phyloP scores from a whole-genome alignment of 2,888 invertebrate genomes.

The Dynastes hyllus region DNA sequence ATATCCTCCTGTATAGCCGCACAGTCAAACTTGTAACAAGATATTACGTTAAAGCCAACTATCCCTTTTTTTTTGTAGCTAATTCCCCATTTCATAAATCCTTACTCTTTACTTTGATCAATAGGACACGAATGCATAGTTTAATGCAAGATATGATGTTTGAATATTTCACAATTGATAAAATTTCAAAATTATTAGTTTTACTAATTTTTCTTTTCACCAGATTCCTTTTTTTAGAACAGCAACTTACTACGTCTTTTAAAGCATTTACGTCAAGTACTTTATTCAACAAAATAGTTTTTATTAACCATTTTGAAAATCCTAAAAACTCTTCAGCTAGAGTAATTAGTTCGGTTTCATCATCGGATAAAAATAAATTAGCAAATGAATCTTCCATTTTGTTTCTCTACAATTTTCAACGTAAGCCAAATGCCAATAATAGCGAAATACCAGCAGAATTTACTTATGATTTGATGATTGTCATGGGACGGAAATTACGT shows the following conservation, averaged over 20 bases:
- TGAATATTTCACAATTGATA: constrained; percentile 2
- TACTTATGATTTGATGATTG: not conserved
- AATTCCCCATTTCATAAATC: constrained; percentile 3
- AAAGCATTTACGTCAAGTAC: not conserved
- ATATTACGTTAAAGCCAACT: constrained; percentile 9
- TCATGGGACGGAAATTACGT: no score
- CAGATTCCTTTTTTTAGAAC: not conserved
- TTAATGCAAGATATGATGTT: not conserved
- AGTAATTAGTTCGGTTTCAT: not conserved
- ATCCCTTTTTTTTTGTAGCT: not conserved
- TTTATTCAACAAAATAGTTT: constrained; percentile 10
- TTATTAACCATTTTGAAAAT: constrained; percentile 24
- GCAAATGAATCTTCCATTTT: constrained; percentile 30
- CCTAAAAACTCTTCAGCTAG: not conserved
- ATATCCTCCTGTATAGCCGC: constrained; percentile 14
- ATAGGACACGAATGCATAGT: constrained; percentile 13
- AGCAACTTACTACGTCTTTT: not conserved
- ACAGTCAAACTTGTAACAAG: not conserved
- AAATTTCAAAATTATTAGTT: constrained; percentile 12
- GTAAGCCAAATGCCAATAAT: not conserved
- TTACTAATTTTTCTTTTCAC: not conserved
- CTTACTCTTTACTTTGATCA: not conserved
- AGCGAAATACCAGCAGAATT: not conserved
- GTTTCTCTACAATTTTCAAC: not conserved
- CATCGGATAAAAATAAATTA: constrained; percentile 22